These are phyloP conservation scores for Clinocottus analis DNA, from an alignment of 2,113 vertebrate species.

Conservation along the genomic window DNA sequence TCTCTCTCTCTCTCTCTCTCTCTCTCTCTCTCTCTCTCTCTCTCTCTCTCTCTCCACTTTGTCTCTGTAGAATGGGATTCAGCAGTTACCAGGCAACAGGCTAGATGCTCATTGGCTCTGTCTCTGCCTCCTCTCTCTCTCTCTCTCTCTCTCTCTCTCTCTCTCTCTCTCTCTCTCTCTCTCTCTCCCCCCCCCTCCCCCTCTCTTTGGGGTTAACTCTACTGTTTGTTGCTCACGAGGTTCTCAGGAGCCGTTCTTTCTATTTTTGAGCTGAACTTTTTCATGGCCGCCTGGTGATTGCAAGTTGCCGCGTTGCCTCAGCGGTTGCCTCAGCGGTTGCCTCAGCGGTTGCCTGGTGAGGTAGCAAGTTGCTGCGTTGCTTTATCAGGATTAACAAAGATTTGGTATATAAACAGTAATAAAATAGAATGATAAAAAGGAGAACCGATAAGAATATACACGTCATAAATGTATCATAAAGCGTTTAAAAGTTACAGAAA, in stretches of 20 bases:
- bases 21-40: neutral
- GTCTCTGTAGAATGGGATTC: conserved; percentile 65
- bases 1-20: neutral
- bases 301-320: conserved; percentile 49
- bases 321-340: conserved; percentile 1
- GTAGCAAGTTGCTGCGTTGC: conserved; percentile 65
- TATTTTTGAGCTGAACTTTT: conserved; percentile 77
- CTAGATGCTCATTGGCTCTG: conserved; percentile 69
- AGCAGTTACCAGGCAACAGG: conserved; percentile 84
- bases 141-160: conserved; percentile 51
- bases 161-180: conserved; percentile 50
- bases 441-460: neutral
- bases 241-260: conserved; percentile 68
- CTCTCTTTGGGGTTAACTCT: conserved; percentile 72
- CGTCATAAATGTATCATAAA: too few relatives aligned
- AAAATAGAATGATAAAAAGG: neutral
- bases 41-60: conserved; percentile 52
- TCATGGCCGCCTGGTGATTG: conserved; percentile 61
- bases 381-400: too few relatives aligned
- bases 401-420: neutral
- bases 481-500: too few relatives aligned
- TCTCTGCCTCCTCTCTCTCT: conserved; percentile 41
- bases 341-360: conserved; percentile 50
- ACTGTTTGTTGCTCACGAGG: conserved; percentile 72
- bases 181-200: neutral